Conservation (phyloP, 1,140 invertebrate species). For the Wasmannia auropunctata region DNA sequence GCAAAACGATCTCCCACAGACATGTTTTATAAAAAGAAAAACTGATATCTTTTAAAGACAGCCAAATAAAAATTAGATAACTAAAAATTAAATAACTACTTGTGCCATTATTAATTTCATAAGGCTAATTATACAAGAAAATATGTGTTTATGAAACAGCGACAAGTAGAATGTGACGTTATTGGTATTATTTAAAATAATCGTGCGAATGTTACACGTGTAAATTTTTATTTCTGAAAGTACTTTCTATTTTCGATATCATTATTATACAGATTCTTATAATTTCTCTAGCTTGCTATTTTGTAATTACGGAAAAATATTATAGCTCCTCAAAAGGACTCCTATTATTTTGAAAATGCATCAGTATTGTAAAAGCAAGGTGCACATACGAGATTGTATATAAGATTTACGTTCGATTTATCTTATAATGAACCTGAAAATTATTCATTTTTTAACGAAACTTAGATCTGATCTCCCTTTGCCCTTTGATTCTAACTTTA, state of each 20-base stretch:
- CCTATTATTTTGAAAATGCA: conserved; percentile 22
- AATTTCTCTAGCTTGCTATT: neutral
- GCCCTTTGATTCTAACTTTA: neutral
- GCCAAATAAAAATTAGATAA: conserved; percentile 49
- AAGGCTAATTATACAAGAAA: neutral
- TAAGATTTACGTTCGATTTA: neutral
- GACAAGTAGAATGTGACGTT: neutral
- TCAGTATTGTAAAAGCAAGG: conserved; percentile 45
- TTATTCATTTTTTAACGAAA: neutral
- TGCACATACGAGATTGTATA: neutral
- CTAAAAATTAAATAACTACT: conserved; percentile 37
- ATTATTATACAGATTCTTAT: neutral
- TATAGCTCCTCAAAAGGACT: neutral
- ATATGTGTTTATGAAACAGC: neutral
- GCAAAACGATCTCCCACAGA: conserved; percentile 9
- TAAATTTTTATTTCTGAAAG: conserved; percentile 47
- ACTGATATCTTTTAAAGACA: conserved; percentile 53
- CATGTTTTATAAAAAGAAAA: conserved; percentile 49
- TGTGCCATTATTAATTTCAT: conserved; percentile 31
- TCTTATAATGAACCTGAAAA: neutral
- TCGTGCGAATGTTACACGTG: neutral
- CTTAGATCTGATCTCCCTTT: neutral
- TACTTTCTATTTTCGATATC: conserved; percentile 54
- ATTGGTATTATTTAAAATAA: conserved; percentile 5
- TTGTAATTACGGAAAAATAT: neutral